Evolutionary conservation across 2,888 invertebrate species (phyloP).

Genomic region (Flabesymbios commensalis): DNA sequence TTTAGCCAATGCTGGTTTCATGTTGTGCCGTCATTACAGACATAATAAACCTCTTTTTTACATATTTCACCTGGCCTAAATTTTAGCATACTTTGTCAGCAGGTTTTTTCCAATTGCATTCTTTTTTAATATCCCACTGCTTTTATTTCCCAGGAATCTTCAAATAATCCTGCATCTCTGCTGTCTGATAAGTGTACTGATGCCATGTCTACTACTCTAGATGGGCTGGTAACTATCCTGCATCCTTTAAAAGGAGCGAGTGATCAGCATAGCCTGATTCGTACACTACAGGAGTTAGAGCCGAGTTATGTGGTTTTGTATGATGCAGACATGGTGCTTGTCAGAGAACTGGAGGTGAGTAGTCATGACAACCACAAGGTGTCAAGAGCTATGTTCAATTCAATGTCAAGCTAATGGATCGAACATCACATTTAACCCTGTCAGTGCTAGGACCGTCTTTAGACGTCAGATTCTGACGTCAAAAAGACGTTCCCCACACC

Average conservation of each 20-base stretch:
- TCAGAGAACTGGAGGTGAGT: conserved; percentile 83
- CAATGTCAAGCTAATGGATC: too few species aligned
- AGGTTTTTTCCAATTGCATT: not conserved
- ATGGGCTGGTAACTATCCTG: conserved; percentile 53
- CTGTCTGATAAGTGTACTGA: not conserved
- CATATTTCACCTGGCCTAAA: too few species aligned
- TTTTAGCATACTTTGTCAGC: too few species aligned
- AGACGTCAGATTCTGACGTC: too few species aligned
- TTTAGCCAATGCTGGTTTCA: too few species aligned
- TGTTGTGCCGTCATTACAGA: too few species aligned
- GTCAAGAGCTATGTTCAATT: too few species aligned
- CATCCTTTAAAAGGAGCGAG: conserved; percentile 57
- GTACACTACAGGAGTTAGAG: conserved; percentile 69
- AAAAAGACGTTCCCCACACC: too few species aligned
- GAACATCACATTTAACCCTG: too few species aligned
- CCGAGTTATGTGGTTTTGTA: conserved; percentile 89
- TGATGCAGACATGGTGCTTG: conserved; percentile 82
- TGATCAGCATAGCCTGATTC: conserved; percentile 71
- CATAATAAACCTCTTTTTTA: too few species aligned
- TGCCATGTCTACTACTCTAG: conserved; percentile 34
- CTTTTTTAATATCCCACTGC: not conserved
- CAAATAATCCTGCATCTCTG: not conserved
- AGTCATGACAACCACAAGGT: too few species aligned
- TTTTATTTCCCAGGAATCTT: not conserved
- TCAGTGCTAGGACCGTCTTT: too few species aligned